Evolutionary conservation across 2,113 vertebrate genomes (phyloP).

Genomic region (Psammodynastes pulverulentus): DNA sequence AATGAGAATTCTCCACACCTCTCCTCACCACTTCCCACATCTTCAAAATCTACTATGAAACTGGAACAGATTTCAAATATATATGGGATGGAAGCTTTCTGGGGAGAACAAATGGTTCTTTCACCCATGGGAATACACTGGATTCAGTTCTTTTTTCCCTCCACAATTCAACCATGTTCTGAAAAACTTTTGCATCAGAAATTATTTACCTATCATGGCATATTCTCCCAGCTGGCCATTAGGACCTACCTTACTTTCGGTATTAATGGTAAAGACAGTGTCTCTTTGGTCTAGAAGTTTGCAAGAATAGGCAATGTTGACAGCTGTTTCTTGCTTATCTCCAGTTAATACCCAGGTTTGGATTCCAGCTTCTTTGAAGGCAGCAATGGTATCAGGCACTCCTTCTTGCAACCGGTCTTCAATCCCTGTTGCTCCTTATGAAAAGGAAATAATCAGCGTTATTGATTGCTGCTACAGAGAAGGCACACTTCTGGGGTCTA

Average conservation of each 20-base stretch:
- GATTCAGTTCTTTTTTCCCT: not conserved
- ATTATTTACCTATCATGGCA: not conserved
- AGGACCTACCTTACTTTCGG: constrained; percentile 79
- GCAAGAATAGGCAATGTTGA: constrained; percentile 92
- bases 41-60: not conserved
- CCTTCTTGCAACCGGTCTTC: constrained; percentile 93
- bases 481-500: not conserved
- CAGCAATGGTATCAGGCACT: constrained; percentile 84
- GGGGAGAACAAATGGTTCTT: not conserved
- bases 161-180: not conserved
- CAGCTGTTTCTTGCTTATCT: constrained; percentile 93
- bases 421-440: constrained; percentile 88
- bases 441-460: constrained; percentile 26
- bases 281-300: constrained; percentile 83
- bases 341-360: constrained; percentile 93
- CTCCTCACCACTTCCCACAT: not conserved
- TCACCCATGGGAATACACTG: not conserved
- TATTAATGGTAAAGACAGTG: constrained; percentile 87
- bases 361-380: constrained; percentile 88
- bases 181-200: constrained; percentile 3
- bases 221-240: not conserved
- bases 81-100: not conserved
- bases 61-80: not conserved
- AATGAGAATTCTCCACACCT: not conserved
- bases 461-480: not conserved